Percentiles rank a stretch among this genome's conserved stretches.
Evolutionary conservation across 2,113 vertebrate species (phyloP).

Genomic region (Halcyon malimbica): DNA sequence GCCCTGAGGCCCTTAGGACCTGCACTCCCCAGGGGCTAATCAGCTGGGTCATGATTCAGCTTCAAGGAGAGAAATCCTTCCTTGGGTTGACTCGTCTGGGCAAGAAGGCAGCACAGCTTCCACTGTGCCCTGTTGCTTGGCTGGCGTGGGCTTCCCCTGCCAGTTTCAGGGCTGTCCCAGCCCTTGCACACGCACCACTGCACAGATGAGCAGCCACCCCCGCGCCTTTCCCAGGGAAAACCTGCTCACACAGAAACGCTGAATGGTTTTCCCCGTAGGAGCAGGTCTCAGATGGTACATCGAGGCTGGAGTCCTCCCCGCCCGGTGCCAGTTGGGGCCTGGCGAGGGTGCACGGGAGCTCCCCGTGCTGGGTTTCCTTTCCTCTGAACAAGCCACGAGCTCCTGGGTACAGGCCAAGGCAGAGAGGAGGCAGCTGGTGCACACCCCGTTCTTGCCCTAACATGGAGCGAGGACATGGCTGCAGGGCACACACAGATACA

Average conservation of each 20-base stretch:
- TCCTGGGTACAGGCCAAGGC: slow-evolving; percentile 42
- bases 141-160: background rate
- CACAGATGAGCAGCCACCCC: background rate
- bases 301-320: background rate
- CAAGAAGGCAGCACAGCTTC: background rate
- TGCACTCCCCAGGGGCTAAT: background rate
- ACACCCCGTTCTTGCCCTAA: slow-evolving; percentile 39
- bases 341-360: background rate
- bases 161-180: background rate
- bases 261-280: background rate
- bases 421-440: slow-evolving; percentile 19
- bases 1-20: background rate
- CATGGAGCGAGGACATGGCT: slow-evolving; percentile 43
- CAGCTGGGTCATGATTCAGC: background rate
- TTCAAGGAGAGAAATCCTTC: background rate
- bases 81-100: background rate
- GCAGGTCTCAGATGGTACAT: background rate
- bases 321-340: background rate
- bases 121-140: background rate
- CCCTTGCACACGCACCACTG: fast-evolving
- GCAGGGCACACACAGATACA: background rate
- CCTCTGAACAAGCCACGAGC: background rate
- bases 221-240: background rate
- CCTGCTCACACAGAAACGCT: background rate
- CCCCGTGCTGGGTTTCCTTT: background rate